Conservation (phyloP, 2,113 vertebrate species). For the Perca flavescens region DNA sequence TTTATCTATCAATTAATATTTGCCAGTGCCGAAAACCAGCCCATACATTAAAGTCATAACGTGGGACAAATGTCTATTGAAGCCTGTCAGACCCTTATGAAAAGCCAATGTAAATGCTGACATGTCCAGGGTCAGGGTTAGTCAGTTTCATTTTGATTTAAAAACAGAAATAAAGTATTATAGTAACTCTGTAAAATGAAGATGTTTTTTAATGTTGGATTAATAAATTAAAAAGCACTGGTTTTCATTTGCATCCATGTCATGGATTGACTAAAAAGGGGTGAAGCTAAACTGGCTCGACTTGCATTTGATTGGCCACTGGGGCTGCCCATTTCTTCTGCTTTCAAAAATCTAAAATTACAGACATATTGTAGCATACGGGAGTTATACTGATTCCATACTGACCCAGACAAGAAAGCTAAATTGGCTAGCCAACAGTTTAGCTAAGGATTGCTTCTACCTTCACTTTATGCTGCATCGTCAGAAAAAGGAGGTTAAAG, state of each 20-base stretch:
- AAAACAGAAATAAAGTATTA: background rate
- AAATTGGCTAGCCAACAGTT: background rate
- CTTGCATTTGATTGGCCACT: too few relatives aligned
- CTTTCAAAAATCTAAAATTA: background rate
- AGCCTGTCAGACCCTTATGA: background rate
- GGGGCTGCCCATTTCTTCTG: too few relatives aligned
- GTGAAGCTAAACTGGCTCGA: too few relatives aligned
- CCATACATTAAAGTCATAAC: background rate
- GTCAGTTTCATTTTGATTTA: background rate
- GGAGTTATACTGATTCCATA: background rate
- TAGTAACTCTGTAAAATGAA: background rate
- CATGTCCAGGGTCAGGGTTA: background rate
- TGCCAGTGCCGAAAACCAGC: constrained; percentile 7
- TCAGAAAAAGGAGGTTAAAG: background rate
- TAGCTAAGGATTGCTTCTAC: background rate
- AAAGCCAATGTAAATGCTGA: background rate
- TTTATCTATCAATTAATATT: constrained; percentile 7
- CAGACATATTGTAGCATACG: background rate
- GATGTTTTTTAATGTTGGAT: background rate
- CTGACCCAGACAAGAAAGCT: background rate
- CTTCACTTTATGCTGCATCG: background rate
- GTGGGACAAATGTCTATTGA: background rate
- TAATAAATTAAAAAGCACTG: background rate
- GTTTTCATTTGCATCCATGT: background rate
- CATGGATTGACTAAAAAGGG: background rate